phyloP scores from a whole-genome alignment of 30 jellyfish, hydroid and myxozoan genomes.

The Aurelia sp. region DNA sequence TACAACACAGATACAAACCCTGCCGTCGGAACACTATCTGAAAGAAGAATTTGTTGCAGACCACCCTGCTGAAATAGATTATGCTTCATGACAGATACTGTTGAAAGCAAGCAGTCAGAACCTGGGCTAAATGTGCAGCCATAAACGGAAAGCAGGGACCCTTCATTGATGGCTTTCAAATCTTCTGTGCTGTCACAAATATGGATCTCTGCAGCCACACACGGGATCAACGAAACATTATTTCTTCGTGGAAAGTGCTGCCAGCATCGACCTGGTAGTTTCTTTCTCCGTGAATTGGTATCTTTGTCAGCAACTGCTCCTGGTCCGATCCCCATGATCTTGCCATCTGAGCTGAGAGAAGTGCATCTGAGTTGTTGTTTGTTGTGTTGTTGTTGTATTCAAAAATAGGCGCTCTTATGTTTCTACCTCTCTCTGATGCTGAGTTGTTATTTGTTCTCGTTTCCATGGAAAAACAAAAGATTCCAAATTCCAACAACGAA shows the following conservation, averaged over 20 bases:
- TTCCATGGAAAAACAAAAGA: conserved; percentile 71
- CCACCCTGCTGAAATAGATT: conserved; percentile 11
- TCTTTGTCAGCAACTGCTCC: conserved; percentile 15
- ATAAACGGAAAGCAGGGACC: conserved; percentile 32
- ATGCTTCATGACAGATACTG: conserved; percentile 23
- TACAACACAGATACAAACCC: conserved; percentile 69
- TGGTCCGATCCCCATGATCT: conserved; percentile 31
- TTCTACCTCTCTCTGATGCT: background rate
- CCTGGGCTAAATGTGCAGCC: conserved; percentile 70
- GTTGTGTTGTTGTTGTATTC: too few relatives aligned
- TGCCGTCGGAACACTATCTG: conserved; percentile 48
- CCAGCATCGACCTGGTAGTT: conserved; percentile 18
- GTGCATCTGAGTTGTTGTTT: too few relatives aligned
- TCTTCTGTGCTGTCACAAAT: conserved; percentile 42
- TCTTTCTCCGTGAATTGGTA: too few relatives aligned
- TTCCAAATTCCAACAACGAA: too few relatives aligned
- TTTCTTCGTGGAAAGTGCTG: conserved; percentile 35
- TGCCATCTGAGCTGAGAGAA: background rate
- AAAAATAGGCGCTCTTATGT: background rate
- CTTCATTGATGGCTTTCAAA: conserved; percentile 12
- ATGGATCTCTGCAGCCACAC: conserved; percentile 48
- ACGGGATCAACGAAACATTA: conserved; percentile 31
- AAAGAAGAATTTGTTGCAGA: background rate
- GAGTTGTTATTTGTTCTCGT: conserved; percentile 26
- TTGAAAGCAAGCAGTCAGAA: conserved; percentile 34